phyloP scores from a whole-genome alignment of 2,113 vertebrate genomes.

The Chiloscyllium plagiosum region DNA sequence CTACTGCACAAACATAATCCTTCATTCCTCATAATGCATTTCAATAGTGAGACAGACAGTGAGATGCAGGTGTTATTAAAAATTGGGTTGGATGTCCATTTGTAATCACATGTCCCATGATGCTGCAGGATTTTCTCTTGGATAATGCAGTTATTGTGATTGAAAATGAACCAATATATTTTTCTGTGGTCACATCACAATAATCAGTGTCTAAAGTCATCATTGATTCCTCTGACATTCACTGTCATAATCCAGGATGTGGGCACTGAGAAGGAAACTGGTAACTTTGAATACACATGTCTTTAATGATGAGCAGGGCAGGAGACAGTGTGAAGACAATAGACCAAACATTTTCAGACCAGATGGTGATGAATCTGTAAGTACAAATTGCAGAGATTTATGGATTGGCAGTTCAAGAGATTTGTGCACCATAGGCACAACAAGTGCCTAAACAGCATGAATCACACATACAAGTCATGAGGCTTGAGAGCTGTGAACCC shows the following conservation, averaged over 20 bases:
- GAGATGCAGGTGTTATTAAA: neutral
- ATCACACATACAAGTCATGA: neutral
- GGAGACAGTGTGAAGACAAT: neutral
- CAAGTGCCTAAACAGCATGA: neutral
- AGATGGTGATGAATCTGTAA: neutral
- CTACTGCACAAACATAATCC: neutral
- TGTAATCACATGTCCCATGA: neutral
- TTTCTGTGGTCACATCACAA: neutral
- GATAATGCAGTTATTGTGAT: neutral
- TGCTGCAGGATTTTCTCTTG: neutral
- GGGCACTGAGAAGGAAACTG: neutral
- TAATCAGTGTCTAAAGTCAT: neutral
- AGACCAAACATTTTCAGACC: neutral
- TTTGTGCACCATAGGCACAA: neutral
- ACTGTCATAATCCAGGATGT: neutral
- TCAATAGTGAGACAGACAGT: neutral
- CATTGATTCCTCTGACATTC: neutral
- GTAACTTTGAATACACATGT: neutral
- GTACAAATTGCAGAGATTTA: neutral
- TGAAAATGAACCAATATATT: neutral
- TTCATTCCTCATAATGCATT: neutral
- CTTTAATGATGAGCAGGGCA: neutral
- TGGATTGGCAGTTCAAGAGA: neutral
- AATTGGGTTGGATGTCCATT: neutral
- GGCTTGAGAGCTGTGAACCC: neutral